Evolutionary conservation across 1,140 invertebrate genomes (phyloP), one percentile per base, ranked within the genome.

Genomic region (Bombus breviceps): DNA sequence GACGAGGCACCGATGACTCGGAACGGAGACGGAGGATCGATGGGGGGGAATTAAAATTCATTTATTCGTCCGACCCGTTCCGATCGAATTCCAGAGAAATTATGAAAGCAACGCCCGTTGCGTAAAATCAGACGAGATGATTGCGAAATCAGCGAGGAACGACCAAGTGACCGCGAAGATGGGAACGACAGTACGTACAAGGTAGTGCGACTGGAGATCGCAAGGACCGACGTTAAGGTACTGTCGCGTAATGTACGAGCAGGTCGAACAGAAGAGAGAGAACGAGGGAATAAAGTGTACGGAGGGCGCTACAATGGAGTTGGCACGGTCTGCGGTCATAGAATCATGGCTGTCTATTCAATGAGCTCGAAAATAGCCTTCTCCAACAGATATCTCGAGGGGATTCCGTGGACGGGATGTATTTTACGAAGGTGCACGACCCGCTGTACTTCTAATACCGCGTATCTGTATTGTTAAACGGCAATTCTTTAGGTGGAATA

Each of bases 301-400:
- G 88, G 88, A 94, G 91, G 91, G 92, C 89, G 92, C 89, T 94
- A 95, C 94, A 95, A 95, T 95, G 92, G 93, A 95, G 93, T 95
- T 95, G 94, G 95, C 95, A 95, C 94, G 94, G 91, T 95, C 92
- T 92, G 92, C 86, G 93, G 92, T 94, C 94, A 94, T 95, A 94
- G 94, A 95, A 95, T 95, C 95, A 94, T 94, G 93, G 93, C 94
- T 94, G 94, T 95, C 94, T 95, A 95, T 95, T 95, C 94, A 95
- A 95, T 95, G 94, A 95, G 94, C 94, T 95, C 89, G 94, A 95
- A 95, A 95, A 95, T 95, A 94, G 95, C 92, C 92, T 93, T 92
- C 92, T 94, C 92, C 90, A 92, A 92, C 93, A 92, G 94, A 94
- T 95, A 94, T 94, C 93, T 94, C 87, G 85, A 91, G 89, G 86